These are phyloP conservation scores for Octopus sinensis DNA, from an alignment of 1,140 invertebrate species.

Conservation along the genomic window DNA sequence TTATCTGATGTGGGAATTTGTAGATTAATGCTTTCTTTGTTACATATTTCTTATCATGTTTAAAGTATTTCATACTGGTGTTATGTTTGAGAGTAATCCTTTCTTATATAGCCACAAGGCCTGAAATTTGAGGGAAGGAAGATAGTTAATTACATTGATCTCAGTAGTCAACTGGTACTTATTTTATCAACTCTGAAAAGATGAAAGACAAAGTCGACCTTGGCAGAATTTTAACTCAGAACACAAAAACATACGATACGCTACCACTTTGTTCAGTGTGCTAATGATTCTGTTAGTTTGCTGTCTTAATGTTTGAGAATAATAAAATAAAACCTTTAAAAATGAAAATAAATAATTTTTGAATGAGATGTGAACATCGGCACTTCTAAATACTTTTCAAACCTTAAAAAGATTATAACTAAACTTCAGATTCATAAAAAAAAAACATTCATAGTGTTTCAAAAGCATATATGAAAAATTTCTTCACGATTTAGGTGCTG, in stretches of 20 bases:
- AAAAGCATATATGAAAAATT: not conserved
- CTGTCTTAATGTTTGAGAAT: too few species aligned
- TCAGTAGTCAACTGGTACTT: too few species aligned
- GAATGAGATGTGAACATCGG: not conserved
- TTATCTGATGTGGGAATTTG: not conserved
- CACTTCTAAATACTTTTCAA: constrained; percentile 8
- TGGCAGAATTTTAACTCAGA: too few species aligned
- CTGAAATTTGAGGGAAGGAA: too few species aligned
- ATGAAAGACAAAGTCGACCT: too few species aligned
- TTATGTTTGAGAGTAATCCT: not conserved
- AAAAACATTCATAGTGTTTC: not conserved
- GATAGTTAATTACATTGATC: too few species aligned
- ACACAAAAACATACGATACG: too few species aligned
- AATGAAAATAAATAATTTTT: not conserved
- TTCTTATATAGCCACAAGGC: too few species aligned
- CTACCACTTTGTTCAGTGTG: too few species aligned
- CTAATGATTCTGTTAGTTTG: too few species aligned
- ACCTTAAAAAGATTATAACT: not conserved
- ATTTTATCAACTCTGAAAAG: too few species aligned
- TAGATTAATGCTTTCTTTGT: not conserved
- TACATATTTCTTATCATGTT: not conserved
- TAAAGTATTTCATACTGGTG: not conserved
- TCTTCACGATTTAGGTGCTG: not conserved
- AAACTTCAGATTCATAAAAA: not conserved
- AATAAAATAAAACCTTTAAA: not conserved